Conservation (phyloP, 2,888 invertebrate genomes). For the Hirtodrosophila trivittata region DNA sequence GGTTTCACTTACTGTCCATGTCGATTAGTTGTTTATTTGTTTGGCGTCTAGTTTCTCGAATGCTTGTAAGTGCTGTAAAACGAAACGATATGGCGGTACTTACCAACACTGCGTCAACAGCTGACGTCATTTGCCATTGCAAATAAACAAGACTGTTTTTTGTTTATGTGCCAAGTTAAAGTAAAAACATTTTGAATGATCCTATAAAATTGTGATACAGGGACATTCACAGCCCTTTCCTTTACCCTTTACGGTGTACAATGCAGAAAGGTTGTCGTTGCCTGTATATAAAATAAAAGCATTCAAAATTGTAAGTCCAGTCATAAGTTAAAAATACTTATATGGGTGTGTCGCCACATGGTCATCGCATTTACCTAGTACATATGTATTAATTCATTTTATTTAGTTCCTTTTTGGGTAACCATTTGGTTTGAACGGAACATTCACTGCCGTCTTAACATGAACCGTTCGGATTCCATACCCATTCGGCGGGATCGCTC, state of each 20-base stretch:
- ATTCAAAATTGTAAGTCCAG: slow-evolving; percentile 38
- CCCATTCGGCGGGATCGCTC: slow-evolving; percentile 82
- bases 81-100: not conserved
- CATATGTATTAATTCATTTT: slow-evolving; percentile 7
- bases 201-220: not conserved
- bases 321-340: slow-evolving; percentile 39
- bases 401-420: slow-evolving; percentile 28
- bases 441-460: slow-evolving; percentile 29
- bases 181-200: slow-evolving; percentile 31
- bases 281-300: slow-evolving; percentile 8
- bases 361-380: slow-evolving; percentile 14
- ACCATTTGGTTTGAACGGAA: not conserved
- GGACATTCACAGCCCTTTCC: slow-evolving; percentile 1
- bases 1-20: slow-evolving; percentile 49
- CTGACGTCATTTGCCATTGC: slow-evolving; percentile 64
- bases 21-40: slow-evolving; percentile 6
- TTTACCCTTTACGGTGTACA: not conserved
- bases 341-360: slow-evolving; percentile 45
- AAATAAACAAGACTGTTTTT: slow-evolving; percentile 51
- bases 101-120: slow-evolving; percentile 32
- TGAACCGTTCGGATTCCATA: slow-evolving; percentile 81
- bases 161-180: slow-evolving; percentile 57
- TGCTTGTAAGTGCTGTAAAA: slow-evolving; percentile 31
- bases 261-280: slow-evolving; percentile 27
- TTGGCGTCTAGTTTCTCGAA: slow-evolving; percentile 52